Evolutionary conservation across 37 sponge, comb jelly and placozoan genomes (phyloP).

Genomic region (Agelas oroides): DNA sequence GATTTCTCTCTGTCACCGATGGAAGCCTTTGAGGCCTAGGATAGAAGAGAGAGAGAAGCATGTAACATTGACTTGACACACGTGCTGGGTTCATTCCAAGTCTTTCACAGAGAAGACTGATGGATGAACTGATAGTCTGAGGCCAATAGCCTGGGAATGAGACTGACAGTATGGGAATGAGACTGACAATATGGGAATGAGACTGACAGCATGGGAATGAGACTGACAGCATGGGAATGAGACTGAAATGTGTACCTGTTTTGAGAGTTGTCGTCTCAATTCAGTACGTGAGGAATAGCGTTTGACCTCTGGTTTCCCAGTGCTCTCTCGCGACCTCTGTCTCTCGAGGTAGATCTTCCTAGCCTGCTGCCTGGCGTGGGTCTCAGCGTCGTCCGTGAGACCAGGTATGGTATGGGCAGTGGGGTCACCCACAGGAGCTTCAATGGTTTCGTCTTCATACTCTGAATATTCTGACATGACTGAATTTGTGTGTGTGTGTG

Average conservation of each 20-base stretch:
- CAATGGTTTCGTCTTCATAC: slow-evolving; percentile 19
- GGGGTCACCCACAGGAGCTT: not conserved
- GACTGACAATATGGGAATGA: not conserved
- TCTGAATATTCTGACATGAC: slow-evolving; percentile 24
- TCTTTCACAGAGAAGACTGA: too few species aligned
- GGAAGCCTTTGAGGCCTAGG: slow-evolving; percentile 10
- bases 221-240: not conserved
- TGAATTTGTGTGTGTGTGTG: slow-evolving; percentile 17
- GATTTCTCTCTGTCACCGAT: slow-evolving; percentile 13
- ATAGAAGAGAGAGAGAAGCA: too few species aligned
- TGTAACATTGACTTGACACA: too few species aligned
- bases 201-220: too few species aligned
- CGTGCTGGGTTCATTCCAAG: too few species aligned
- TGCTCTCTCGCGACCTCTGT: not conserved
- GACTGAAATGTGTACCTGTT: slow-evolving; percentile 6
- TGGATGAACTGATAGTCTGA: too few species aligned
- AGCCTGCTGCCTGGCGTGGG: not conserved
- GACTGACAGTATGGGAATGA: too few species aligned
- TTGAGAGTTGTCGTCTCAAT: slow-evolving; percentile 54
- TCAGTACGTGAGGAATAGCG: slow-evolving; percentile 22
- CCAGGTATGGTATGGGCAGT: not conserved
- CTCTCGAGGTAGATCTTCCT: slow-evolving; percentile 8
- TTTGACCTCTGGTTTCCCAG: slow-evolving; percentile 1
- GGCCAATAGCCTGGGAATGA: slow-evolving; percentile 1
- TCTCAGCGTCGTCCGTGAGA: slow-evolving; percentile 4